Evolutionary conservation across 1,140 invertebrate genomes (phyloP), one percentile per base, ranked within the genome.

Genomic region (Drosophila auraria): DNA sequence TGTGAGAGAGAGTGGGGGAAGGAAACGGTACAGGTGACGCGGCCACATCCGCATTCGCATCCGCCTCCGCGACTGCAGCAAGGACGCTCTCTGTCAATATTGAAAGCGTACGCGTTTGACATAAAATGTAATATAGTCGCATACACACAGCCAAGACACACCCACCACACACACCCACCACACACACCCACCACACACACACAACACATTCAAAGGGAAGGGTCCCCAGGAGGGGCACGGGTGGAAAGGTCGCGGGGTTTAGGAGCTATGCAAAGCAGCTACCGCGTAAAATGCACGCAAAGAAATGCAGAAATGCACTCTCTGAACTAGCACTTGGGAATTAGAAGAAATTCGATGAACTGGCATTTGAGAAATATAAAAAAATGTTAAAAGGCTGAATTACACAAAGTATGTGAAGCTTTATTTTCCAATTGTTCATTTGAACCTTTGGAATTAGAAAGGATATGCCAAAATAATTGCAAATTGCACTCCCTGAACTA

Each of bases 51-150:
- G 62, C 63, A 65, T 62, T 76, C 56, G 25, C 64, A 71, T 54
- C 53, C 59, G 61, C 56, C 42, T 54, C 4, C 61, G 50, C 30
- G 30, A 50, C 68, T 58, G 38, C 77, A 70, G 38, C 69, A 50
- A 38, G 45, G 23, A 60, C 51, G 65, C 62, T 74, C 59, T 78
- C 78, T 89, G 86, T 89, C 86, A 89, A 89, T 89, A 89, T 87
- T 87, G 83, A 80, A 87, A 84, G 84, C 78, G 81, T 82, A 80
- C 84, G 84, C 84, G 77, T 73, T 89, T 89, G 84, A 89, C 84
- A 89, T 83, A 82, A 89, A 83, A 89, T 89, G 84, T 89, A 89
- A 89, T 89, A 89, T 89, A 89, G 81, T 89, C 71, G 74, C 80
- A 80, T 12, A 2, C 68, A 64, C 59, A 74, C 65, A 68, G 45